phyloP scores from a whole-genome alignment of 2,888 invertebrate genomes.

The Mamestra brassicae region DNA sequence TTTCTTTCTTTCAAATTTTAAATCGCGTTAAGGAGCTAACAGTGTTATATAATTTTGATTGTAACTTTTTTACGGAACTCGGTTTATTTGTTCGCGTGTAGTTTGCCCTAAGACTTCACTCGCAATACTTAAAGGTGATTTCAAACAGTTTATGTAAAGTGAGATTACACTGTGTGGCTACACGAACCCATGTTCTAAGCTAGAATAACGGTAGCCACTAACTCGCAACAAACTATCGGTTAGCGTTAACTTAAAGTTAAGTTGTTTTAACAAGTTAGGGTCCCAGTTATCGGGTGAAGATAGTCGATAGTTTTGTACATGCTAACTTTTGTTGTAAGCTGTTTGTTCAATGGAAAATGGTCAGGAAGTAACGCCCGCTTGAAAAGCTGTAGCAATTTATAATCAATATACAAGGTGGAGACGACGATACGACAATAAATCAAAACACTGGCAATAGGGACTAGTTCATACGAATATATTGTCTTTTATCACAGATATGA shows the following conservation, averaged over 20 bases:
- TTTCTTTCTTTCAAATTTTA: too few relatives aligned
- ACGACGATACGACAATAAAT: too few relatives aligned
- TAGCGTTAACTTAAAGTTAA: slow-evolving; percentile 33
- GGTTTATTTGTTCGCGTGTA: too few relatives aligned
- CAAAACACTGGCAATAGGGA: too few relatives aligned
- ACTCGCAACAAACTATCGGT: slow-evolving; percentile 39
- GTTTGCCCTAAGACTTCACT: neutral
- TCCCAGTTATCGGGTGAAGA: slow-evolving; percentile 19
- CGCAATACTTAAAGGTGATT: neutral
- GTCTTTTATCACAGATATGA: too few relatives aligned
- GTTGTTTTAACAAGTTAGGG: slow-evolving; percentile 36
- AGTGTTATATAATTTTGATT: too few relatives aligned
- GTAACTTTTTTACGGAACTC: too few relatives aligned
- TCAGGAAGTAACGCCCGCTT: neutral
- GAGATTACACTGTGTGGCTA: slow-evolving; percentile 3
- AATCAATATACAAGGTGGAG: too few relatives aligned
- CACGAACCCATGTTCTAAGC: slow-evolving; percentile 13
- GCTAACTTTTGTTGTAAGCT: slow-evolving; percentile 32
- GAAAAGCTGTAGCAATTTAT: too few relatives aligned
- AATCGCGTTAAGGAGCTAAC: too few relatives aligned
- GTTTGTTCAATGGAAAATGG: neutral
- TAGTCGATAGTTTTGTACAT: slow-evolving; percentile 36
- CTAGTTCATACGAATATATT: too few relatives aligned
- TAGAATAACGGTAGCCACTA: slow-evolving; percentile 14
- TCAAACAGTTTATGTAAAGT: neutral